Evolutionary conservation across 2,888 invertebrate species (phyloP).

Genomic region (Dusona sp.): DNA sequence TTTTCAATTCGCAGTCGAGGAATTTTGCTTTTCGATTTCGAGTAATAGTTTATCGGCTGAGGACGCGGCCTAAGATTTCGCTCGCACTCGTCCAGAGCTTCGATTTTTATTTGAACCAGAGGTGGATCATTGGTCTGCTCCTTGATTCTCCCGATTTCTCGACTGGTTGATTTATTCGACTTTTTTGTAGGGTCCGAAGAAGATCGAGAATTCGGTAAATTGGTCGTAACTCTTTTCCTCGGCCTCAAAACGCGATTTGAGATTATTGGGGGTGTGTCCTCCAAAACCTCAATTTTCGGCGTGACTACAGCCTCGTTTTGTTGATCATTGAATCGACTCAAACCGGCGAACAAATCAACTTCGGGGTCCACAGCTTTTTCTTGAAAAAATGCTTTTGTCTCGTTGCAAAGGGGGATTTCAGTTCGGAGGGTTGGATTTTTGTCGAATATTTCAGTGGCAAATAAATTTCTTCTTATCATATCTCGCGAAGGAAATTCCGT

Average conservation of each 20-base stretch:
- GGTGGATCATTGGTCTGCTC: constrained; percentile 16
- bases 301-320: neutral
- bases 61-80: constrained; percentile 76
- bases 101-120: constrained; percentile 71
- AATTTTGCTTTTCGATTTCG: constrained; percentile 63
- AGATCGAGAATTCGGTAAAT: constrained; percentile 39
- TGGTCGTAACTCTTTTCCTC: constrained; percentile 74
- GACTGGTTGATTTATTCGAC: constrained; percentile 25
- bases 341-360: neutral
- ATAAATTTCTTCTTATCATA: constrained; percentile 55
- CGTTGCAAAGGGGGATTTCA: constrained; percentile 34
- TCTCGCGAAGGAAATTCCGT: constrained; percentile 31
- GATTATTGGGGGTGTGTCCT: neutral
- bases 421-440: constrained; percentile 42
- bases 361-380: neutral
- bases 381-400: neutral
- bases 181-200: constrained; percentile 23
- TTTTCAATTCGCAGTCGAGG: neutral
- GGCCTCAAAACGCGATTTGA: constrained; percentile 74
- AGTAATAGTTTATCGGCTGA: constrained; percentile 69
- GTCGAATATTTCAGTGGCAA: constrained; percentile 53
- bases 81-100: constrained; percentile 67
- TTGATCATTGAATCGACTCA: neutral
- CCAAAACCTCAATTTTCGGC: constrained; percentile 19
- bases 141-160: constrained; percentile 32